phyloP scores from a whole-genome alignment of 2,888 invertebrate genomes.

The Drosophila niveifrons region DNA sequence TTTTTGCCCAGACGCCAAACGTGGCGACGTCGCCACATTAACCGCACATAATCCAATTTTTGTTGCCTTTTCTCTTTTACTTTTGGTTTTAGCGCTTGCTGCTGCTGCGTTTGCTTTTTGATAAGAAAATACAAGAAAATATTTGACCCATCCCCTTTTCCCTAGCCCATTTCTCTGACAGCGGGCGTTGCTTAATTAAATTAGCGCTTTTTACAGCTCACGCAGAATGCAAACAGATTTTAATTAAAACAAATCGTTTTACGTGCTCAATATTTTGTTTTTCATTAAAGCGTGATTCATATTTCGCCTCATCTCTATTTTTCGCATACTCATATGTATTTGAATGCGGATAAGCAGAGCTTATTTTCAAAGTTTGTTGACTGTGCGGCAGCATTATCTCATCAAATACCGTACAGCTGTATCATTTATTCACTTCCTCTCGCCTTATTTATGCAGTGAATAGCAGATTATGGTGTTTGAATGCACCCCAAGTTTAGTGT shows the following conservation, averaged over 20 bases:
- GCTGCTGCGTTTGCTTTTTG: slow-evolving; percentile 58
- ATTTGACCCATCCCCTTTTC: neutral
- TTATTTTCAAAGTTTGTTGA: slow-evolving; percentile 62
- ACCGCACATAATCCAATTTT: slow-evolving; percentile 76
- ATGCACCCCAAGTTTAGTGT: too few relatives aligned
- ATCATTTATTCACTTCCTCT: slow-evolving; percentile 13
- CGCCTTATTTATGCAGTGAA: neutral
- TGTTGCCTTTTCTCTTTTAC: slow-evolving; percentile 34
- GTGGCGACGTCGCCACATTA: slow-evolving; percentile 61
- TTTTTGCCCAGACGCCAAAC: slow-evolving; percentile 54
- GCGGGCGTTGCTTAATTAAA: slow-evolving; percentile 63
- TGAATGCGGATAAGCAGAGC: slow-evolving; percentile 29
- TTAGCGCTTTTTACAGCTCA: slow-evolving; percentile 70
- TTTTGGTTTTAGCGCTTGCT: slow-evolving; percentile 52
- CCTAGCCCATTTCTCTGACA: neutral
- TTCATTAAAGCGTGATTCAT: slow-evolving; percentile 51
- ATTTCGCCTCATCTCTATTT: neutral
- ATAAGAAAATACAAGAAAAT: slow-evolving; percentile 55
- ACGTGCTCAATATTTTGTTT: slow-evolving; percentile 54
- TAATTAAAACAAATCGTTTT: slow-evolving; percentile 71
- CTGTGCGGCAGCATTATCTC: slow-evolving; percentile 41
- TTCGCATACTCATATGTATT: neutral
- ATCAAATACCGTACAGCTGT: slow-evolving; percentile 13
- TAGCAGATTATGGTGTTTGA: neutral
- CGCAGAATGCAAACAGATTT: slow-evolving; percentile 68